phyloP scores from a whole-genome alignment of 92 coral and sea anemone genomes.

The Heteractis magnifica region DNA sequence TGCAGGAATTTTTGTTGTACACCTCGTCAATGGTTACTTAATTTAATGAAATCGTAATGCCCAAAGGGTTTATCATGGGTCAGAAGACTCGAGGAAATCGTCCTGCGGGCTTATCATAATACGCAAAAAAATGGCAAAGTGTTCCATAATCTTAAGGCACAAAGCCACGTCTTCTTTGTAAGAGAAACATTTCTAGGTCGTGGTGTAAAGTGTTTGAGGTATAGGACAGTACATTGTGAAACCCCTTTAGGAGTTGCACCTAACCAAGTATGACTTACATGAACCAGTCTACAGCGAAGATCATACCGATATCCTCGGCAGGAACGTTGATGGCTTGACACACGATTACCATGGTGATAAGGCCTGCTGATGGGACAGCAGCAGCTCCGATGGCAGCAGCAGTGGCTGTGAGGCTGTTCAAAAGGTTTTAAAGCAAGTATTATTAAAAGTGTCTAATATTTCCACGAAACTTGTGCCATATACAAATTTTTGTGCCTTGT shows the following conservation, averaged over 20 bases:
- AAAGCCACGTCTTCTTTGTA: too few species aligned
- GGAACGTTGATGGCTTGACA: conserved; percentile 88
- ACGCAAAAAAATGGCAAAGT: too few species aligned
- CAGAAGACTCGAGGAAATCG: too few species aligned
- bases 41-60: too few species aligned
- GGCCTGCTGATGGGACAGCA: conserved; percentile 90
- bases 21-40: too few species aligned
- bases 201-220: background rate
- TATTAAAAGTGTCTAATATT: too few species aligned
- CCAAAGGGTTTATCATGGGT: too few species aligned
- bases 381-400: conserved; percentile 92
- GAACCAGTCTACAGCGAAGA: conserved; percentile 90
- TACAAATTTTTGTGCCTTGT: background rate
- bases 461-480: background rate
- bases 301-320: conserved; percentile 85
- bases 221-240: background rate
- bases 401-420: conserved; percentile 70
- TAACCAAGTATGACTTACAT: conserved; percentile 57
- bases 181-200: too few species aligned
- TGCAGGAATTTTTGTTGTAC: too few species aligned
- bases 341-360: conserved; percentile 87
- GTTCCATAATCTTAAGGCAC: too few species aligned
- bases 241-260: background rate
- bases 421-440: background rate
- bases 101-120: too few species aligned